Base-by-base conservation (phyloP, 2,113 vertebrate species). In the Ctenodactylus gundi region DNA sequence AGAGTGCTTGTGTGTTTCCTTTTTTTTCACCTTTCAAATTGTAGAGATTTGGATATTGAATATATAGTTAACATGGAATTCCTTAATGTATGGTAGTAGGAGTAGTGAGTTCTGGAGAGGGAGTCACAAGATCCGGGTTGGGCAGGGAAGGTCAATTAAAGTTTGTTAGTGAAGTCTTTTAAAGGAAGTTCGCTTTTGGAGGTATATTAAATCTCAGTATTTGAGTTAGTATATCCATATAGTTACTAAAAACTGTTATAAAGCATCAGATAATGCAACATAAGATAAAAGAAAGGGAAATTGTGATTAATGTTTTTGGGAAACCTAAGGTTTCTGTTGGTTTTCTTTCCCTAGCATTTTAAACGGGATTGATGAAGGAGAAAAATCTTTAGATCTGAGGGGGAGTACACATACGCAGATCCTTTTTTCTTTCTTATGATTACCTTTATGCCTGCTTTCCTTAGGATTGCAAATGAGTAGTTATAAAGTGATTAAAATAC, bases 401-500 rank as follows among this genome's bases (percentile, higher is more conserved):
- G 31, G 39, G 18, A 55, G 44, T 8, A 58, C 10, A 64, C 39
- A 62, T 17, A 62, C 20, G 41, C 18, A 51, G 10, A 7, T 9
- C 3, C 44, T 39, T 73, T 85, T 80, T 88, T 44, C 11, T 44
- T 62, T 84, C 6, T 57, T 57, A 0, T 85, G 62, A 90, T 53
- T 41, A 15, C 57, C 36, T 12, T 80, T 90, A 85, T 85, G 41
- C 41, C 78, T 68, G 51, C 9, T 41, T 94, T 90, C 85, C 64
- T 90, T 78, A 17, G n/a, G 46, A 94, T 85, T 94, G 23, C 53
- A 44, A 60, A 29, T 68, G 70, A 77, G 27, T 94, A 84, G 46
- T 34, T 88, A 39, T 76, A n/a, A n/a, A n/a, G n/a, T n/a, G n/a
- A n/a, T 73, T 46, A 70, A 85, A 41, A 60, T 68, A 18, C 36